phyloP scores from a whole-genome alignment of 53 echinoderm and acorn worm species.

The Hippasteria phrygiana region DNA sequence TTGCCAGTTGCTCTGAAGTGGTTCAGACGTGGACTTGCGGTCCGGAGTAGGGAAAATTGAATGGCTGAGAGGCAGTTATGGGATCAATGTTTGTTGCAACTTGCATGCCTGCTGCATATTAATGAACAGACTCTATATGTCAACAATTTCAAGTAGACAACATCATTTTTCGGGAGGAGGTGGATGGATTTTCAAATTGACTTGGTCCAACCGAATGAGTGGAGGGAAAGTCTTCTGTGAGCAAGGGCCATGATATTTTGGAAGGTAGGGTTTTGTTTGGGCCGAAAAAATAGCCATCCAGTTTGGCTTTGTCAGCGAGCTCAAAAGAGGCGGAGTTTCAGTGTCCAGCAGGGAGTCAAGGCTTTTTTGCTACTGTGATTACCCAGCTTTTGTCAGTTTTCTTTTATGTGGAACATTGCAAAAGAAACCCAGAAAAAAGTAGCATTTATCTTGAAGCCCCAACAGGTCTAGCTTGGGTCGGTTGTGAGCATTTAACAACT shows the following conservation, averaged over 20 bases:
- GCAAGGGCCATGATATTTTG: too few species aligned
- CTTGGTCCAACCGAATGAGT: too few species aligned
- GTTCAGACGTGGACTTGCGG: background rate
- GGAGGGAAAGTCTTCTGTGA: background rate
- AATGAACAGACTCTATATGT: background rate
- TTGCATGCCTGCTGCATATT: conserved; percentile 47
- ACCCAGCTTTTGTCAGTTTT: background rate
- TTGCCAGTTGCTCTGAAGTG: conserved; percentile 24
- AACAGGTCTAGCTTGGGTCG: background rate
- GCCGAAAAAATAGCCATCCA: background rate
- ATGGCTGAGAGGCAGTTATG: conserved; percentile 57
- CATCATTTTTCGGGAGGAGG: background rate
- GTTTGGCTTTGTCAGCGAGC: conserved; percentile 38
- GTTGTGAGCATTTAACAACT: background rate
- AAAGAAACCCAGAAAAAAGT: background rate
- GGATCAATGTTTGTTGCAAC: conserved; percentile 63
- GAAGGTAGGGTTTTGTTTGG: too few species aligned
- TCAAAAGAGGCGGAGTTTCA: background rate
- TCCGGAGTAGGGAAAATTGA: conserved; percentile 36
- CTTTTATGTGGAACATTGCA: background rate
- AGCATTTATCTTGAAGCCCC: background rate
- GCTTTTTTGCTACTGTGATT: background rate
- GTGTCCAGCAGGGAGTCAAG: conserved; percentile 27
- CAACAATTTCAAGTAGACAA: conserved; percentile 15
- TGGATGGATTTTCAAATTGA: background rate